phyloP scores from a whole-genome alignment of 2,888 invertebrate species.

The Pseudococcus viburni region DNA sequence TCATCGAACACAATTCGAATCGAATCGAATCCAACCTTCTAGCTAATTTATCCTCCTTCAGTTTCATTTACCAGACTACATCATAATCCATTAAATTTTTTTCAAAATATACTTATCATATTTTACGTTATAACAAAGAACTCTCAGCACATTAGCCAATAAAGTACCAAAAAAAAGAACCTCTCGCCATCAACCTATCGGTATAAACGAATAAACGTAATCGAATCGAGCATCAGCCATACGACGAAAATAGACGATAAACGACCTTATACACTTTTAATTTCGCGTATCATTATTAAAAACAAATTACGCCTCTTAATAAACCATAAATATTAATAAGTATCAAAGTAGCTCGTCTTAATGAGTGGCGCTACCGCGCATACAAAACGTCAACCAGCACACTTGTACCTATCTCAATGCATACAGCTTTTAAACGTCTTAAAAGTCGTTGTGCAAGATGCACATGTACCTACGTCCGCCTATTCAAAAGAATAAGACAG shows the following conservation, averaged over 20 bases:
- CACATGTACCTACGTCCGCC: neutral
- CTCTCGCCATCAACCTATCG: neutral
- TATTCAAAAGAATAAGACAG: neutral
- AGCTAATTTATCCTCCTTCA: too few relatives aligned
- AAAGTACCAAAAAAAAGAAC: neutral
- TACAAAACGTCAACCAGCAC: neutral
- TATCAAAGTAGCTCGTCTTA: slow-evolving; percentile 34
- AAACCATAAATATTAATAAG: slow-evolving; percentile 46
- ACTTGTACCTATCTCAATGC: neutral
- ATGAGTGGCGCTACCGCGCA: neutral
- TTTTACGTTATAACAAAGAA: too few relatives aligned
- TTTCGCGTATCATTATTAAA: slow-evolving; percentile 30
- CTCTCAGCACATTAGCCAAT: neutral
- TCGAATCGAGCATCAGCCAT: neutral
- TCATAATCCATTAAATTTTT: neutral
- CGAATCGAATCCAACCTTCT: too few relatives aligned
- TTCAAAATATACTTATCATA: too few relatives aligned
- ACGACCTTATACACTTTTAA: slow-evolving; percentile 23
- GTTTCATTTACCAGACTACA: too few relatives aligned
- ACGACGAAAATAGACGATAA: neutral
- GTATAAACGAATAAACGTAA: neutral
- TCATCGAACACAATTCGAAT: too few relatives aligned
- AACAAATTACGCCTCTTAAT: slow-evolving; percentile 47
- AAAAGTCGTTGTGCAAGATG: neutral
- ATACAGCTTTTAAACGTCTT: slow-evolving; percentile 6